A percentile compares a stretch with the other conserved stretches of the same genome.
phyloP scores from a whole-genome alignment of 1,140 invertebrate species.

The Elysia chlorotica region DNA sequence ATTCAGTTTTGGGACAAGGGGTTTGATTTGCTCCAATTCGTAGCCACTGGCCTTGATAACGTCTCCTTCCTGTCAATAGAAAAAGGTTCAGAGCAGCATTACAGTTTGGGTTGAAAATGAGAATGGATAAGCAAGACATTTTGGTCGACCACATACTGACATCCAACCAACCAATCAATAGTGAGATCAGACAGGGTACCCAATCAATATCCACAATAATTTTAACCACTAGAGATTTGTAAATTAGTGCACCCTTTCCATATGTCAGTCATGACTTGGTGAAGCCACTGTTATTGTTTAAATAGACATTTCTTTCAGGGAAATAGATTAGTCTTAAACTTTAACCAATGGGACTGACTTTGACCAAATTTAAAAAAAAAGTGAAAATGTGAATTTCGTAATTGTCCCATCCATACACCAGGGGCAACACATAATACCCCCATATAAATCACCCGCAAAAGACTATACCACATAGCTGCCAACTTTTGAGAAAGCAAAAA shows the following conservation, averaged over 20 bases:
- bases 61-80: constrained; percentile 73
- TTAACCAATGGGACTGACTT: too few species aligned
- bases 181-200: background rate
- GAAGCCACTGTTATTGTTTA: too few species aligned
- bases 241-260: background rate
- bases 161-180: background rate
- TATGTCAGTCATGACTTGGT: too few species aligned
- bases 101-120: background rate
- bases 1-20: constrained; percentile 77
- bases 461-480: too few species aligned
- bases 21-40: constrained; percentile 74
- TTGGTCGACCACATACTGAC: background rate
- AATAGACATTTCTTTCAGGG: too few species aligned
- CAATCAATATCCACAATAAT: background rate
- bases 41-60: constrained; percentile 88
- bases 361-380: too few species aligned
- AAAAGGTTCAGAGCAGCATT: background rate
- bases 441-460: too few species aligned
- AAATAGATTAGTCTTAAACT: too few species aligned
- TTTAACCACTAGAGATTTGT: background rate
- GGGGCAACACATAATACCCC: too few species aligned
- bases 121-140: background rate
- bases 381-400: too few species aligned
- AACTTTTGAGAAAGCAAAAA: too few species aligned
- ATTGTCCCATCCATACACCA: too few species aligned